Conservation (phyloP, 2,797 vertebrate species). For the Sorex maritimensis region DNA sequence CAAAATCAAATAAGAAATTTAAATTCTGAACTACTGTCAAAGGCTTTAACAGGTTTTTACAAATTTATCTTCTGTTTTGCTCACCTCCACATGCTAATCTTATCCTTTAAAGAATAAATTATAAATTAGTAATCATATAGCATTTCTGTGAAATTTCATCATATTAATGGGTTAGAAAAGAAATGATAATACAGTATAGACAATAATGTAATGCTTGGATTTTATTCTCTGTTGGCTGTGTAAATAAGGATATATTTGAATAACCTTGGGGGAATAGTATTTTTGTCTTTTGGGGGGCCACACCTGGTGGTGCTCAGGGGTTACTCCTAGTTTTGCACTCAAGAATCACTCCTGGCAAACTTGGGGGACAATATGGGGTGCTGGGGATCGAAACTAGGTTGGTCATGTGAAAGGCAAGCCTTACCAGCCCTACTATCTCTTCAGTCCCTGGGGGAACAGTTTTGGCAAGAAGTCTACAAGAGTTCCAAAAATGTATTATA, state of each 20-base stretch:
- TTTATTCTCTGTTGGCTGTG: neutral
- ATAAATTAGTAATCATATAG: conserved; percentile 35
- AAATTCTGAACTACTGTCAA: neutral
- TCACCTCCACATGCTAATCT: conserved; percentile 15
- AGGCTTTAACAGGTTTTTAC: conserved; percentile 20
- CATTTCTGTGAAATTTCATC: neutral
- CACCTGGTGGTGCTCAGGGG: too few species aligned
- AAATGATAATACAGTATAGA: neutral
- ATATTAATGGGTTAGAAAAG: neutral
- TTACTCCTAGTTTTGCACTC: too few species aligned
- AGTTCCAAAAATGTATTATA: conserved; percentile 4
- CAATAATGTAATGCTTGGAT: neutral
- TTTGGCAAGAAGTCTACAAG: neutral
- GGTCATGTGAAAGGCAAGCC: too few species aligned
- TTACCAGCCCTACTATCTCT: too few species aligned
- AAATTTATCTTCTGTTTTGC: neutral
- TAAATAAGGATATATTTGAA: neutral
- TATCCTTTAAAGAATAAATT: neutral
- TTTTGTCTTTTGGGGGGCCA: too few species aligned
- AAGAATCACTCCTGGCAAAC: too few species aligned
- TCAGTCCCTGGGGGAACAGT: neutral
- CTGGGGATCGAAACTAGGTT: too few species aligned
- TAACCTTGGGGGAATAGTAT: conserved; percentile 15
- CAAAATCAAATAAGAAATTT: neutral
- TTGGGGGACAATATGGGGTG: too few species aligned